Evolutionary conservation across 1,140 invertebrate genomes (phyloP).

Genomic region (Zaprionus davidi): DNA sequence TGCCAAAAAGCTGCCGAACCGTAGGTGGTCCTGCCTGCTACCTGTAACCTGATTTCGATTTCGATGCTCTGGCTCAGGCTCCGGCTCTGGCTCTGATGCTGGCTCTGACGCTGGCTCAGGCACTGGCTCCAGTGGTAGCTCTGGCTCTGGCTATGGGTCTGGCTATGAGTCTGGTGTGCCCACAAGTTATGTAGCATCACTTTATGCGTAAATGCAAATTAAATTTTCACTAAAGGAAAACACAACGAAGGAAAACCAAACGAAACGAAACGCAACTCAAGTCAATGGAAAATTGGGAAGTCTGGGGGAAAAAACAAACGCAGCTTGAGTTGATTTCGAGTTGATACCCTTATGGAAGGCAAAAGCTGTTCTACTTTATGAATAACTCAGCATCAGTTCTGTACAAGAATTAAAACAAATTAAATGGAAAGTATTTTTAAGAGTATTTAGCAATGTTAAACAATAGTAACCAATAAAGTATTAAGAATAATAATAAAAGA

Average conservation of each 20-base stretch:
- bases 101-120: not conserved
- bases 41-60: slow-evolving; percentile 7
- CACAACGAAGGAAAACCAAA: slow-evolving; percentile 44
- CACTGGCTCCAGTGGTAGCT: not conserved
- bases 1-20: slow-evolving; percentile 9
- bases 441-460: no score
- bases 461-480: no score
- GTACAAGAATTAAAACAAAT: not conserved
- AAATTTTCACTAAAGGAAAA: slow-evolving; percentile 69
- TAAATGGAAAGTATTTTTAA: not conserved
- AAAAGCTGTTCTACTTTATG: not conserved
- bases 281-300: slow-evolving; percentile 61
- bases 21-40: not conserved
- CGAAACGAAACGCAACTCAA: slow-evolving; percentile 45
- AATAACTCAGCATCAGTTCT: not conserved
- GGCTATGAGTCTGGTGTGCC: slow-evolving; percentile 8
- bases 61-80: not conserved
- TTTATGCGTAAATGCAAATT: slow-evolving; percentile 82
- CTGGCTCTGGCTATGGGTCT: not conserved
- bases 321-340: slow-evolving; percentile 19
- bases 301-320: slow-evolving; percentile 23
- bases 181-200: slow-evolving; percentile 50
- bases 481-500: no score
- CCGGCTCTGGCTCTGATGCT: no score
- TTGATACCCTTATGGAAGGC: not conserved